These are phyloP conservation scores for Ephialtes manifestator DNA, from an alignment of 2,888 invertebrate genomes.

Conservation along the genomic window DNA sequence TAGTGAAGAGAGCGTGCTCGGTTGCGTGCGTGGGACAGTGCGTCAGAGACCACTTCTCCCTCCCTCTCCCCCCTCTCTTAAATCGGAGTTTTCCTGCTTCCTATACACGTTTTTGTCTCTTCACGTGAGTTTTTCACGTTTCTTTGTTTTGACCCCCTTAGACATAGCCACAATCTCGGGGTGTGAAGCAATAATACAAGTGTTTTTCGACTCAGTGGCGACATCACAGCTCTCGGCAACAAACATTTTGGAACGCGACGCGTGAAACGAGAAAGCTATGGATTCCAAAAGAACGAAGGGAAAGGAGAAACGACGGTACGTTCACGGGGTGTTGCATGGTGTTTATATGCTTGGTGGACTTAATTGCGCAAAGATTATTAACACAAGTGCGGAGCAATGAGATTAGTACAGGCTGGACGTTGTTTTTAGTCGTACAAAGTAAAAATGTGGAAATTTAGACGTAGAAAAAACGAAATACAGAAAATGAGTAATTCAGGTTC, in stretches of 20 bases:
- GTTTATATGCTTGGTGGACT: neutral
- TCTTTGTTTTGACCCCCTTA: constrained; percentile 1
- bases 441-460: neutral
- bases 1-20: constrained; percentile 15
- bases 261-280: constrained; percentile 36
- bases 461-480: neutral
- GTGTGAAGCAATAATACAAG: neutral
- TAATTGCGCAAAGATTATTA: neutral
- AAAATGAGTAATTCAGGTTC: neutral
- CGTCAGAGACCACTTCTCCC: constrained; percentile 48
- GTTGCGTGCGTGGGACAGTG: constrained; percentile 55
- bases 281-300: constrained; percentile 57
- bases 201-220: constrained; percentile 25
- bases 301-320: constrained; percentile 67
- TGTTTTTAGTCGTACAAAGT: neutral
- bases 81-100: constrained; percentile 8
- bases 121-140: neutral
- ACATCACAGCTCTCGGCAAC: constrained; percentile 3
- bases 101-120: neutral
- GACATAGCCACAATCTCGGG: neutral
- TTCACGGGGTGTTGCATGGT: constrained; percentile 23
- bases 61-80: constrained; percentile 1
- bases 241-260: neutral
- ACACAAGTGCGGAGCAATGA: neutral
- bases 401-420: neutral